These are phyloP conservation scores for Aphodius granarius DNA, from an alignment of 2,888 invertebrate species.

Conservation along the genomic window DNA sequence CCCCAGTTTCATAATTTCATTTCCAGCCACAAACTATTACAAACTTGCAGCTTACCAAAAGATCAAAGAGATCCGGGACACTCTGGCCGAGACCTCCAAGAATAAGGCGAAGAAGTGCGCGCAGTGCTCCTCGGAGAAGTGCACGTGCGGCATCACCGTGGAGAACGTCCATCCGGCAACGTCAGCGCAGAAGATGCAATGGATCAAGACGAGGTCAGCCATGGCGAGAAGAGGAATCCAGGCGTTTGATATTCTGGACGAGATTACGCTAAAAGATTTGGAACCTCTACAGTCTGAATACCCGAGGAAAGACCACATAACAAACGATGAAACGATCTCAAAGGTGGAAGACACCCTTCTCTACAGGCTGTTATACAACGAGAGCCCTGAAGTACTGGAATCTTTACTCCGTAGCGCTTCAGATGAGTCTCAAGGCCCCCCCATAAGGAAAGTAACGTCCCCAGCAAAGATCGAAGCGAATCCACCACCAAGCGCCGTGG, in stretches of 20 bases:
- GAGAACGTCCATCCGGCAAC: conserved; percentile 9
- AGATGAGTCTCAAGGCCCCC: not conserved
- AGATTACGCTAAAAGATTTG: conserved; percentile 31
- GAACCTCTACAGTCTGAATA: conserved; percentile 39
- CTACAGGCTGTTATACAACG: conserved; percentile 30
- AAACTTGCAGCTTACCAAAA: not conserved
- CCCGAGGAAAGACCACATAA: conserved; percentile 34
- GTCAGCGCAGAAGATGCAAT: conserved; percentile 12
- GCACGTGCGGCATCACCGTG: conserved; percentile 24
- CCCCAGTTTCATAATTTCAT: not conserved
- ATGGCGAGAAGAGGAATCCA: conserved; percentile 24
- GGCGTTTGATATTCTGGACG: conserved; percentile 35
- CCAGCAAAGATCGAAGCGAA: not conserved
- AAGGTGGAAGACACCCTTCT: conserved; percentile 27
- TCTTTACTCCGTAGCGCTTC: conserved; percentile 20
- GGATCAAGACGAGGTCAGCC: conserved; percentile 22
- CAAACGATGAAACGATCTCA: conserved; percentile 18
- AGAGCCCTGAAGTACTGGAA: conserved; percentile 27
- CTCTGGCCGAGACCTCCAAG: not conserved
- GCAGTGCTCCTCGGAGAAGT: conserved; percentile 8
- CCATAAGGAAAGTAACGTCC: not conserved
- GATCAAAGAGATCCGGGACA: not conserved
- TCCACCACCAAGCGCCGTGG: not conserved
- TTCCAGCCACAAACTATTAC: not conserved
- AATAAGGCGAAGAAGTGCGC: conserved; percentile 7